A percentile compares a stretch with the other conserved stretches of the same genome.
phyloP scores from a whole-genome alignment of 2,888 invertebrate genomes.

The Nomada flava region DNA sequence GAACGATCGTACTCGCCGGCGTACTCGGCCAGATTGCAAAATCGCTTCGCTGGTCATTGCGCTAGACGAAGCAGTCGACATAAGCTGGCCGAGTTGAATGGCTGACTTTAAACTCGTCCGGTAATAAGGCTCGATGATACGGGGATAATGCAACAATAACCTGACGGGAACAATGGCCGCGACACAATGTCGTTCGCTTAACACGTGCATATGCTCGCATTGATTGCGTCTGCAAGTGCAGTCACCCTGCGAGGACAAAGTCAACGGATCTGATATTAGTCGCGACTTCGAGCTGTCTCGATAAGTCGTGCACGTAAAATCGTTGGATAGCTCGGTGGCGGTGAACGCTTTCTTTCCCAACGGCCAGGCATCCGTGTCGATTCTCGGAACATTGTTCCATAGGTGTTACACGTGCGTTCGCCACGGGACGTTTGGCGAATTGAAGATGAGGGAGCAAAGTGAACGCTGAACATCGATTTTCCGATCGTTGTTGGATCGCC shows the following conservation, averaged over 20 bases:
- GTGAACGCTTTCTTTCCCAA: neutral
- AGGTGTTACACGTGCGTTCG: neutral
- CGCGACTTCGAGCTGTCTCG: conserved; percentile 15
- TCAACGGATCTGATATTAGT: conserved; percentile 29
- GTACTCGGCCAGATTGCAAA: conserved; percentile 11
- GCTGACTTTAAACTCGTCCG: conserved; percentile 41
- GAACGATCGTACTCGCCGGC: neutral
- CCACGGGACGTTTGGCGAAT: neutral
- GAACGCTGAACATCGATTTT: neutral
- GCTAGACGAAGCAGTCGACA: neutral
- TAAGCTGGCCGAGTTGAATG: conserved; percentile 45
- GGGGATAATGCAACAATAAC: conserved; percentile 68
- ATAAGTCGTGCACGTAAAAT: conserved; percentile 29
- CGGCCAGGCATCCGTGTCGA: neutral
- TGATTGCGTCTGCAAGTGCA: conserved; percentile 59
- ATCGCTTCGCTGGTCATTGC: conserved; percentile 22
- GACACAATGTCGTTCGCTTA: conserved; percentile 59
- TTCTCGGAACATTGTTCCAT: neutral
- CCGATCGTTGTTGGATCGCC: conserved; percentile 3
- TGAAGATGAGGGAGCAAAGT: neutral
- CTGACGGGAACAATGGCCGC: conserved; percentile 60
- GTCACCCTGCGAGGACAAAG: conserved; percentile 41
- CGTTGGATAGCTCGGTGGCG: conserved; percentile 34
- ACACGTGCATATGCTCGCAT: conserved; percentile 61
- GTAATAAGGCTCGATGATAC: conserved; percentile 68